phyloP scores from a whole-genome alignment of 1,140 invertebrate genomes.

The Zaprionus nigranus region DNA sequence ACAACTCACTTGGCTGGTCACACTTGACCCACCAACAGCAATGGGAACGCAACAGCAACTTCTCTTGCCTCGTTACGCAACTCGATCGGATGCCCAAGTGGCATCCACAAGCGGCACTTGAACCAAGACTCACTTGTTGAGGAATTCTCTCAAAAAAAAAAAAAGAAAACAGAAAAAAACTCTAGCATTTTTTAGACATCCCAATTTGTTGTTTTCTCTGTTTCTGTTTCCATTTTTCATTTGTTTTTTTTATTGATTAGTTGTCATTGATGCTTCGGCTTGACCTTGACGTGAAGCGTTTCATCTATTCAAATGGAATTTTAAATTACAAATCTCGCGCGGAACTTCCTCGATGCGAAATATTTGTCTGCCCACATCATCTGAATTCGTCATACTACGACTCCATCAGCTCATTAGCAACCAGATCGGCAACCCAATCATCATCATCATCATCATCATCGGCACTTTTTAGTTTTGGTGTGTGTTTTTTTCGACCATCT shows the following conservation, averaged over 20 bases:
- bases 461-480: slow-evolving; percentile 21
- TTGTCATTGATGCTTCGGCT: slow-evolving; percentile 61
- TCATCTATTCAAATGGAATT: slow-evolving; percentile 63
- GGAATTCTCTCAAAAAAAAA: slow-evolving; percentile 7
- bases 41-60: slow-evolving; percentile 1
- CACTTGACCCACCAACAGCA: slow-evolving; percentile 56
- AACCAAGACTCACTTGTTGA: slow-evolving; percentile 33
- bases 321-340: slow-evolving; percentile 44
- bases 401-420: not conserved
- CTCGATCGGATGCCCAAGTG: slow-evolving; percentile 39
- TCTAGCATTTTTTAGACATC: slow-evolving; percentile 5
- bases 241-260: slow-evolving; percentile 69
- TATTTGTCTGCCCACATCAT: slow-evolving; percentile 66
- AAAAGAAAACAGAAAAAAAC: not conserved
- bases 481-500: slow-evolving; percentile 47
- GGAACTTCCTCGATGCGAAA: slow-evolving; percentile 61
- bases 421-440: slow-evolving; percentile 18
- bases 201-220: slow-evolving; percentile 37
- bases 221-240: slow-evolving; percentile 4
- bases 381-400: slow-evolving; percentile 52
- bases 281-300: slow-evolving; percentile 53
- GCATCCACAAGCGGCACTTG: slow-evolving; percentile 33
- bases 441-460: slow-evolving; percentile 37
- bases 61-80: slow-evolving; percentile 47
- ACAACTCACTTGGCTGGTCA: slow-evolving; percentile 74